Conservation (phyloP, 2,888 invertebrate genomes). For the Napeogenes sylphis region DNA sequence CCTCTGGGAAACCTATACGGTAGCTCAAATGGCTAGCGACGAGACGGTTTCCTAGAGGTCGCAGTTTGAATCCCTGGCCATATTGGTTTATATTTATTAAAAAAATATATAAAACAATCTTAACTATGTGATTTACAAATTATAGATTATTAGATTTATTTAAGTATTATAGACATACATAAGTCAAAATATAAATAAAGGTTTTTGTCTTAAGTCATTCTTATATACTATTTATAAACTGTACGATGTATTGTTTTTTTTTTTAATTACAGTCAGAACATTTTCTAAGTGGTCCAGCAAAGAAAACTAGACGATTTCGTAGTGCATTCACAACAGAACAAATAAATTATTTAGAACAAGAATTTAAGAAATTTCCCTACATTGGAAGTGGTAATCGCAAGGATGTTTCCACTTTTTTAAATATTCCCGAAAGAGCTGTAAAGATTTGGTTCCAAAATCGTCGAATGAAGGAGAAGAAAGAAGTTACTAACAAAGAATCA, state of each 20-base stretch:
- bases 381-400: conserved; percentile 82
- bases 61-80: too few relatives aligned
- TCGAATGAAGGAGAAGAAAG: conserved; percentile 85
- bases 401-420: conserved; percentile 80
- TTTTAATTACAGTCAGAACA: conserved; percentile 24
- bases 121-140: too few relatives aligned
- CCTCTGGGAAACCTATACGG: too few relatives aligned
- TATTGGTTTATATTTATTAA: too few relatives aligned
- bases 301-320: conserved; percentile 55
- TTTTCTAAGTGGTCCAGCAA: conserved; percentile 9
- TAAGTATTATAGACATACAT: too few relatives aligned
- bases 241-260: too few relatives aligned
- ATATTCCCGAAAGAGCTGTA: conserved; percentile 84
- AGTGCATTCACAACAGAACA: conserved; percentile 87
- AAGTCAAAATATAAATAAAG: too few relatives aligned
- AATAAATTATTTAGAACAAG: conserved; percentile 83
- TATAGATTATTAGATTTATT: too few relatives aligned
- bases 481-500: conserved; percentile 43
- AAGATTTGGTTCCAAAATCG: conserved; percentile 93
- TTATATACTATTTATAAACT: background rate
- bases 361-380: conserved; percentile 83
- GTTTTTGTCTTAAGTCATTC: too few relatives aligned
- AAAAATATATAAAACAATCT: too few relatives aligned
- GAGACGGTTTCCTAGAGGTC: too few relatives aligned
- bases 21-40: too few relatives aligned